Evolutionary conservation across 2,797 vertebrate genomes (phyloP).

Genomic region (Borostomias antarcticus): DNA sequence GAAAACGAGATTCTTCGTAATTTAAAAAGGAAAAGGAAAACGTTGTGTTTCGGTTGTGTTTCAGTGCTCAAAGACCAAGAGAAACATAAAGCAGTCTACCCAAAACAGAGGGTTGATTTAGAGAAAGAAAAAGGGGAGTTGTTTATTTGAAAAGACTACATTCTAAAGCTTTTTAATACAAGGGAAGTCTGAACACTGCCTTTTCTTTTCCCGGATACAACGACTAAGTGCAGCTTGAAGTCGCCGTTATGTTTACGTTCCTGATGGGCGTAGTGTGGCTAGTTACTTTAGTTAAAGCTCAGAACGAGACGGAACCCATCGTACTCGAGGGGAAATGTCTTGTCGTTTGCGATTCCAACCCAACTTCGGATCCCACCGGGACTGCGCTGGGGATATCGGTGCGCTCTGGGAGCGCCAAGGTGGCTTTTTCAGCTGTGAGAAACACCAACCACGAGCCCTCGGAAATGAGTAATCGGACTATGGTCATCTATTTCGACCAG

Average conservation of each 20-base stretch:
- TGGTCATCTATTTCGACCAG: conserved; percentile 99
- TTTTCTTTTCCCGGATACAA: conserved; percentile 47
- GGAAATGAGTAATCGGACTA: conserved; percentile 98
- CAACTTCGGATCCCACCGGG: conserved; percentile 91
- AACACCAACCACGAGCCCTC: conserved; percentile 99
- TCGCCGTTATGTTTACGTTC: conserved; percentile 82
- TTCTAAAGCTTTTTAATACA: conserved; percentile 20
- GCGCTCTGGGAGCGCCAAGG: conserved; percentile 94
- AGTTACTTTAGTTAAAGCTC: conserved; percentile 79
- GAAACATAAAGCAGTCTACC: no score
- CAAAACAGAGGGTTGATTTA: conserved; percentile 26
- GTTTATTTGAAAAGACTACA: conserved; percentile 28
- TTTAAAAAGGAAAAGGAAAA: conserved; percentile 2
- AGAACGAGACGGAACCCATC: conserved; percentile 97
- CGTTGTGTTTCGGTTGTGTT: background rate
- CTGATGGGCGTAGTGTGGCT: conserved; percentile 84
- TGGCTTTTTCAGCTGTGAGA: conserved; percentile 94
- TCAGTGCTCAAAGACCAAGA: conserved; percentile 3
- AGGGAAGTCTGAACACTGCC: conserved; percentile 5
- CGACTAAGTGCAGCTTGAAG: conserved; percentile 52
- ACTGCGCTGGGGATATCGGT: conserved; percentile 97
- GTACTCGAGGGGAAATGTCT: conserved; percentile 95
- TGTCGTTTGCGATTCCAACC: conserved; percentile 97
- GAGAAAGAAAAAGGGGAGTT: conserved; percentile 25
- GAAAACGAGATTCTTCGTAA: conserved; percentile 12